Percentiles rank a stretch among this genome's conserved stretches.
These are phyloP conservation scores for Tethea ocularis DNA, from an alignment of 2,888 invertebrate genomes.

Conservation along the genomic window DNA sequence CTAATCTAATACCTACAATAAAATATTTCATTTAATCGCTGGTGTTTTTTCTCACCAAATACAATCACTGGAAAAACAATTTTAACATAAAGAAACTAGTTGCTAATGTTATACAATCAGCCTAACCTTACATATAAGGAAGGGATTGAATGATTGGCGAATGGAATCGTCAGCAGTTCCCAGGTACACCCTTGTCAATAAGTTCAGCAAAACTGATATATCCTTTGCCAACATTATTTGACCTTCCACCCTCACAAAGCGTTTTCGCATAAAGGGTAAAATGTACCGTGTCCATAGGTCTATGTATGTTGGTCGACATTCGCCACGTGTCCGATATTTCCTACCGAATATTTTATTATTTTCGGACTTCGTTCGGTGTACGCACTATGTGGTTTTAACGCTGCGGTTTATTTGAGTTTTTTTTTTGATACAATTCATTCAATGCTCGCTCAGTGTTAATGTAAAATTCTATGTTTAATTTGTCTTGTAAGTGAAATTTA, in stretches of 20 bases:
- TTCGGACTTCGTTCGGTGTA: background rate
- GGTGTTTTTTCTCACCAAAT: too few species aligned
- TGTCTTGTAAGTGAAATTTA: too few species aligned
- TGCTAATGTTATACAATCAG: background rate
- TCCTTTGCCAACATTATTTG: background rate
- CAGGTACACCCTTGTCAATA: slow-evolving; percentile 2
- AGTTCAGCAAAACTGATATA: slow-evolving; percentile 4
- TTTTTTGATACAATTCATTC: too few species aligned
- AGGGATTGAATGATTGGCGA: slow-evolving; percentile 5
- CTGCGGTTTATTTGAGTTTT: too few species aligned
- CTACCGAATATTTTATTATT: background rate
- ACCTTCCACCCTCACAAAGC: background rate
- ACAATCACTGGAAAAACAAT: too few species aligned
- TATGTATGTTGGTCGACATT: background rate
- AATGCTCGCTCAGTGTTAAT: too few species aligned
- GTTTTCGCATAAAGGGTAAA: background rate
- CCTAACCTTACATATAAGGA: background rate
- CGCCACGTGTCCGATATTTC: slow-evolving; percentile 3
- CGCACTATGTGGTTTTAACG: background rate
- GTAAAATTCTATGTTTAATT: too few species aligned
- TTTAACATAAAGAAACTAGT: background rate
- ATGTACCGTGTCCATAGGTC: background rate
- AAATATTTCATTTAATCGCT: too few species aligned
- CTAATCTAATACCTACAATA: too few species aligned
- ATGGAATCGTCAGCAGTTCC: slow-evolving; percentile 1